Percentiles rank a stretch among this genome's conserved stretches.
Conservation (phyloP, 1,140 invertebrate genomes). For the Euwallacea fornicatus region DNA sequence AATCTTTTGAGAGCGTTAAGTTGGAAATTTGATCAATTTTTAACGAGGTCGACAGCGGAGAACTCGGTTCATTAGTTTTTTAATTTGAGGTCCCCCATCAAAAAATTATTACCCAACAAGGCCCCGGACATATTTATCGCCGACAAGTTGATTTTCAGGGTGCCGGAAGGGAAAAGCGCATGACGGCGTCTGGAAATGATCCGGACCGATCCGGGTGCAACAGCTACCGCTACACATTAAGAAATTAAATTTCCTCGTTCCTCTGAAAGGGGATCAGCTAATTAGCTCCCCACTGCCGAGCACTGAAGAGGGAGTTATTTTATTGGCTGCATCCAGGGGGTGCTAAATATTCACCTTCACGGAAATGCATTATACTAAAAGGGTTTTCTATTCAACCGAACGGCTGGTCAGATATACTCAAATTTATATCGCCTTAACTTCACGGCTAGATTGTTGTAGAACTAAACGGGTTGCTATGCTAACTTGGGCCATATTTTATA, state of each 20-base stretch:
- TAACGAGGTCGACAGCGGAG: neutral
- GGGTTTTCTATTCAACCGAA: conserved; percentile 1
- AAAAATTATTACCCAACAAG: neutral
- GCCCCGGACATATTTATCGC: neutral
- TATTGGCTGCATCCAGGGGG: conserved; percentile 2
- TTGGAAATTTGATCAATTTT: conserved; percentile 16
- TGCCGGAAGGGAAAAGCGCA: neutral
- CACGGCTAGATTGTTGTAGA: too few relatives aligned
- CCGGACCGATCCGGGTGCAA: too few relatives aligned
- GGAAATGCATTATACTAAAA: conserved; percentile 20
- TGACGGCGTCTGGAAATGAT: too few relatives aligned
- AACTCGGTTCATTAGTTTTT: neutral
- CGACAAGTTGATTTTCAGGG: neutral
- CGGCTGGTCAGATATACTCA: conserved; percentile 8
- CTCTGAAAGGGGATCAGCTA: too few relatives aligned
- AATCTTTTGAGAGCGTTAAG: conserved; percentile 12
- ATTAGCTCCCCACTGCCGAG: neutral
- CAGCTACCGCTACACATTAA: too few relatives aligned
- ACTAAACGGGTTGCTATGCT: too few relatives aligned
- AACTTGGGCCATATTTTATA: too few relatives aligned
- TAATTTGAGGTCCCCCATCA: neutral
- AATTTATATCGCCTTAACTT: neutral
- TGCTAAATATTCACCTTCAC: conserved; percentile 16
- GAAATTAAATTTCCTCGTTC: too few relatives aligned
- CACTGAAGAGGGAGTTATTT: neutral